A percentile compares a stretch with the other conserved stretches of the same genome.
Evolutionary conservation across 2,797 vertebrate species (phyloP).

Genomic region (Hipposideros larvatus): DNA sequence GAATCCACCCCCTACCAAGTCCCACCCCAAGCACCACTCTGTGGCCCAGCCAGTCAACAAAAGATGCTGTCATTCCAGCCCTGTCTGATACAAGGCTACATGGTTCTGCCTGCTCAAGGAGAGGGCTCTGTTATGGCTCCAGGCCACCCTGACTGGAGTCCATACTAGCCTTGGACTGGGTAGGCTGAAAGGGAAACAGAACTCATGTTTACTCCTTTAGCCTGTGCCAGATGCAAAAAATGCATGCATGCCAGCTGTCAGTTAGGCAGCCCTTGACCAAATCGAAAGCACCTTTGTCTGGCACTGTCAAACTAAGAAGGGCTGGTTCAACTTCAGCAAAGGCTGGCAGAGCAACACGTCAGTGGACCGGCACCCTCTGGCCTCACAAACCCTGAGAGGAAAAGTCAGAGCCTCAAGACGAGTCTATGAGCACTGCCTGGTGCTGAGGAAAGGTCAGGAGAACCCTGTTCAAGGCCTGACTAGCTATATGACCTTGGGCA

Average conservation of each 20-base stretch:
- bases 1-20: not conserved
- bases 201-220: not conserved
- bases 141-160: not conserved
- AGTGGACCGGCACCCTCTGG: not conserved
- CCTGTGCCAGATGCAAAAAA: not conserved
- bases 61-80: not conserved
- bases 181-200: constrained; percentile 26
- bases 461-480: constrained; percentile 13
- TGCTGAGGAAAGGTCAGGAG: constrained; percentile 48
- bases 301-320: not conserved
- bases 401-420: not conserved
- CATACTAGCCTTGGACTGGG: not conserved
- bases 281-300: constrained; percentile 26
- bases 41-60: not conserved
- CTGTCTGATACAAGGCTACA: not conserved
- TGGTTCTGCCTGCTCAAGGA: not conserved
- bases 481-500: constrained; percentile 64
- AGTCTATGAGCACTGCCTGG: not conserved
- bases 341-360: not conserved
- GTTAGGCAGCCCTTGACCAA: not conserved
- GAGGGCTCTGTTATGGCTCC: not conserved
- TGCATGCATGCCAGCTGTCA: not conserved
- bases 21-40: not conserved
- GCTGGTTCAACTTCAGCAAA: constrained; percentile 15
- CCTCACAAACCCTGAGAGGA: not conserved